Evolutionary conservation across 2,113 vertebrate species (phyloP), one percentile per base, ranked within the genome.

Genomic region (Engraulis encrasicolus): DNA sequence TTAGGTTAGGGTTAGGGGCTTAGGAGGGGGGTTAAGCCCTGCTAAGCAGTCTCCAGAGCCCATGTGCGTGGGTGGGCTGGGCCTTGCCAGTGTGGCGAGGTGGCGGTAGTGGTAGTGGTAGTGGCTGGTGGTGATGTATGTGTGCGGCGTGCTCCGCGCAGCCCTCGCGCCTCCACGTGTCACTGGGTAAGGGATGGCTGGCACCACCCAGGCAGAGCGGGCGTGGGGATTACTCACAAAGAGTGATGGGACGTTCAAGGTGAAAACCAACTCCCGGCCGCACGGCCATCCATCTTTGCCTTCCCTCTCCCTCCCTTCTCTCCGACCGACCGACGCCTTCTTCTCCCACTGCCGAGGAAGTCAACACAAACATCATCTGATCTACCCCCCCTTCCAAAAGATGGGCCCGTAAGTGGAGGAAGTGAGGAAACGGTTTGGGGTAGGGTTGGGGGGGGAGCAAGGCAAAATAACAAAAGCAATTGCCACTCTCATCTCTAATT

Each of bases 181-280:
- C 87, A 88, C 58, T 86, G 85, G 82, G 71, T 86, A 83, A 82
- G 50, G 31, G 40, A 85, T 54, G 85, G 85, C 82, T 87, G 87
- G 86, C 86, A 85, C 20, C 80, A 37, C 80, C 82, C 78, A 82
- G 78, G 61, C 81, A 40, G 58, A 81, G 90, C 78, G 36, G n/a
- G 82, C 85, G 86, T 86, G 84, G 81, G 81, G 90, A 93, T 93
- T 92, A 90, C 90, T 94, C 91, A 91, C 85, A 84, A 91, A 92
- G 91, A 94, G 79, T 85, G 91, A 94, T 93, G 90, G 79, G 45
- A 85, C 89, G 90, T 89, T 92, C 89, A 89, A 92, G 91, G 92
- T 93, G 90, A 93, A 92, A 93, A 94, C 91, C 81, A 92, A 93
- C 89, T 91, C 89, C 82, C 91, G 81, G 80, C 81, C 74, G 82